These are phyloP conservation scores for Sipha flava DNA, from an alignment of 1,140 invertebrate species.

Conservation along the genomic window DNA sequence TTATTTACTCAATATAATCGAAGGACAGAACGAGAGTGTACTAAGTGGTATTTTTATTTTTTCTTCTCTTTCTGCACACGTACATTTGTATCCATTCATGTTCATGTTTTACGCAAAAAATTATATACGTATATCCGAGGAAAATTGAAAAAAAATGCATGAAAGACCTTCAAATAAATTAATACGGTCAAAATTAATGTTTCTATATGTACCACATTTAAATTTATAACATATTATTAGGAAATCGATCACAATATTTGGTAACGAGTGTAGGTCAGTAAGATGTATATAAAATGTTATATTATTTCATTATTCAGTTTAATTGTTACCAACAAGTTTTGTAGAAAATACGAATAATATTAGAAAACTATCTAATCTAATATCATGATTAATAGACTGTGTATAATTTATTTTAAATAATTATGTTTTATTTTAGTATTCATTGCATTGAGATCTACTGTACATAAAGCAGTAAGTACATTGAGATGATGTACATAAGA, in stretches of 20 bases:
- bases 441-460: too few relatives aligned
- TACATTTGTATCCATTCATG: background rate
- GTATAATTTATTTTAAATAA: too few relatives aligned
- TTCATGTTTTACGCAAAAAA: conserved; percentile 23
- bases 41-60: background rate
- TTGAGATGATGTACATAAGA: too few relatives aligned
- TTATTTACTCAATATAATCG: conserved; percentile 8
- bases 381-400: too few relatives aligned
- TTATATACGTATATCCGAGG: background rate
- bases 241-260: conserved; percentile 5
- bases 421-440: too few relatives aligned
- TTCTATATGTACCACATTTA: background rate
- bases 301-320: background rate
- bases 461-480: too few relatives aligned
- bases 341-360: too few relatives aligned
- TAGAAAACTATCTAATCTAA: too few relatives aligned
- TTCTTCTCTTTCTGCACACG: background rate
- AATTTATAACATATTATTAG: background rate
- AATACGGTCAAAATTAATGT: conserved; percentile 10
- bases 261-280: background rate
- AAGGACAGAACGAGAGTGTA: conserved; percentile 1
- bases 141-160: conserved; percentile 27
- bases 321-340: too few relatives aligned
- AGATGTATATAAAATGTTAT: background rate
- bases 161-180: conserved; percentile 26